These are phyloP conservation scores for Clarias macrocephalus DNA, from an alignment of 2,113 vertebrate genomes.

Conservation along the genomic window DNA sequence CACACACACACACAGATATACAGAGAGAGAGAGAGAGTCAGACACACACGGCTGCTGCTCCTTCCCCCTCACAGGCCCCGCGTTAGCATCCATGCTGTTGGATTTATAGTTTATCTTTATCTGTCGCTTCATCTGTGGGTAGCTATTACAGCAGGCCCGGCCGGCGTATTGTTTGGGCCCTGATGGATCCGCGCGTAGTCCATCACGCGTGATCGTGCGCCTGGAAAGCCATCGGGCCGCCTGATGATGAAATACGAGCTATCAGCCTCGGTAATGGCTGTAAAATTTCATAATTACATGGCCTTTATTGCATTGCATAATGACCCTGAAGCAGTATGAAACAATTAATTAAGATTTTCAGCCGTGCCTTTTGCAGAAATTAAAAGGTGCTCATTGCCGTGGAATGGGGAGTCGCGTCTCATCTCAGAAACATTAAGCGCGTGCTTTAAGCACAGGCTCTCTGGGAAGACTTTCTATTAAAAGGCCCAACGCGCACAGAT, in stretches of 20 bases:
- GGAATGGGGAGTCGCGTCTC: slow-evolving; percentile 91
- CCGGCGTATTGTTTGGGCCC: slow-evolving; percentile 73
- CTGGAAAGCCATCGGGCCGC: slow-evolving; percentile 94
- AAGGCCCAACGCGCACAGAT: slow-evolving; percentile 16
- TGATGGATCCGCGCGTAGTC: slow-evolving; percentile 92
- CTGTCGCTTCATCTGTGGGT: slow-evolving; percentile 94
- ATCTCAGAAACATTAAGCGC: slow-evolving; percentile 86
- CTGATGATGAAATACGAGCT: slow-evolving; percentile 99
- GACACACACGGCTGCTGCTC: slow-evolving; percentile 70
- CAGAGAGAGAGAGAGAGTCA: background rate
- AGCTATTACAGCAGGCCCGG: slow-evolving; percentile 89
- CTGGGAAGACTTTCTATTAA: slow-evolving; percentile 41
- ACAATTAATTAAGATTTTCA: slow-evolving; percentile 99
- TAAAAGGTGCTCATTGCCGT: slow-evolving; percentile 91
- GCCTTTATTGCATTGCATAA: slow-evolving; percentile 99
- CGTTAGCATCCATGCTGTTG: slow-evolving; percentile 80
- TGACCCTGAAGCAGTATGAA: slow-evolving; percentile 99
- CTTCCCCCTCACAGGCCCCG: slow-evolving; percentile 31
- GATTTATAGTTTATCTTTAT: slow-evolving; percentile 98
- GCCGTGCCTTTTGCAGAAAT: slow-evolving; percentile 98
- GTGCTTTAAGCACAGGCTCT: slow-evolving; percentile 66
- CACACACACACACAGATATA: no score
- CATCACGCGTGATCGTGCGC: slow-evolving; percentile 83
- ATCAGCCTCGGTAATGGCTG: slow-evolving; percentile 99
- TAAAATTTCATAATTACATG: slow-evolving; percentile 99